Conservation (phyloP, 1,140 invertebrate genomes). For the Homarus americanus region DNA sequence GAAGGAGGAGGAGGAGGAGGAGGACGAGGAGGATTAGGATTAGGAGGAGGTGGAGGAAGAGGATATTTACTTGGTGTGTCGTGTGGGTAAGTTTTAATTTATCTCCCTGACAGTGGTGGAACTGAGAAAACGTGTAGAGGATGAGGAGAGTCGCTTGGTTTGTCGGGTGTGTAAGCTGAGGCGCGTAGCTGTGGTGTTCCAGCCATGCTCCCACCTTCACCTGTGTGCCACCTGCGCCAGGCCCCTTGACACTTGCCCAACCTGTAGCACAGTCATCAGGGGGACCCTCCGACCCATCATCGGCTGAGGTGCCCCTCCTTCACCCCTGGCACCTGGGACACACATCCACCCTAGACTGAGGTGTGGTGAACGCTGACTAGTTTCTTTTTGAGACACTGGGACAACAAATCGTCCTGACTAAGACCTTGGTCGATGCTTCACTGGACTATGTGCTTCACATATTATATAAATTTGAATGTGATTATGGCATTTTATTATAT, state of each 20-base stretch:
- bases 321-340: background rate
- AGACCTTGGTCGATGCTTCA: too few species aligned
- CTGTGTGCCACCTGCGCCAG: constrained; percentile 51
- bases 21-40: too few species aligned
- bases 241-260: constrained; percentile 46
- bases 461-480: too few species aligned
- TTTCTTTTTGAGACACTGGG: too few species aligned
- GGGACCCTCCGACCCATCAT: constrained; percentile 54
- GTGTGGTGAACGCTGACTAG: too few species aligned
- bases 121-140: background rate
- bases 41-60: too few species aligned
- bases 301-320: background rate
- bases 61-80: too few species aligned
- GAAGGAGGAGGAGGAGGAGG: too few species aligned
- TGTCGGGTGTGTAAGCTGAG: constrained; percentile 17
- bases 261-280: constrained; percentile 37
- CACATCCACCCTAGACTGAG: too few species aligned
- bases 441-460: too few species aligned
- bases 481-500: too few species aligned
- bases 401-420: too few species aligned
- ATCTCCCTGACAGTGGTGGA: constrained; percentile 2
- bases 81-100: background rate
- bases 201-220: constrained; percentile 62
- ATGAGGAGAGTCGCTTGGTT: constrained; percentile 26
- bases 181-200: constrained; percentile 37